These are phyloP conservation scores for Chrysina gloriosa DNA, from an alignment of 2,888 invertebrate genomes.

Conservation along the genomic window DNA sequence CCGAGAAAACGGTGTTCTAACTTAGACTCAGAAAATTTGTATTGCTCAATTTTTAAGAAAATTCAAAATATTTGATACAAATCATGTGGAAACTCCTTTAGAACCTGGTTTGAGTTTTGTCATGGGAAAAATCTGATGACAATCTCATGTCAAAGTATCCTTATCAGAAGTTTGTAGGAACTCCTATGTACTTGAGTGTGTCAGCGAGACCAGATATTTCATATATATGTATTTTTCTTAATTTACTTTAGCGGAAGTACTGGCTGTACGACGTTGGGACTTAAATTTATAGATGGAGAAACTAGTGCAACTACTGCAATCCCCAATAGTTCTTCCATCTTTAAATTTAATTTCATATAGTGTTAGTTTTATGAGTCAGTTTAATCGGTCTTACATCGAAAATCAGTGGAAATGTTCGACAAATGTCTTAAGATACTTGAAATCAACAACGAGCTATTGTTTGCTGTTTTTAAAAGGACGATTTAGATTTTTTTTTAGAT, in stretches of 20 bases:
- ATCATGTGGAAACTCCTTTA: slow-evolving; percentile 46
- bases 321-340: too few species aligned
- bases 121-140: slow-evolving; percentile 11
- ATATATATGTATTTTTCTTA: too few species aligned
- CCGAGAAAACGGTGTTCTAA: slow-evolving; percentile 41
- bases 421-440: slow-evolving; percentile 46
- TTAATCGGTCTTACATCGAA: slow-evolving; percentile 44
- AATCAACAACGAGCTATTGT: slow-evolving; percentile 42
- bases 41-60: slow-evolving; percentile 45
- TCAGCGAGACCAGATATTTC: slow-evolving; percentile 51
- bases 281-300: too few species aligned
- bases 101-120: slow-evolving; percentile 42
- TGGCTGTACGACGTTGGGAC: too few species aligned
- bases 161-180: slow-evolving; percentile 49
- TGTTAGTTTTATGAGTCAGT: slow-evolving; percentile 49
- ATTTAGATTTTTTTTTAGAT: slow-evolving; percentile 34
- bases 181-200: slow-evolving; percentile 50
- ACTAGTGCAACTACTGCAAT: too few species aligned
- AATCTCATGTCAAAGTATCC: slow-evolving; percentile 38
- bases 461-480: slow-evolving; percentile 41
- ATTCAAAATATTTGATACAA: slow-evolving; percentile 49
- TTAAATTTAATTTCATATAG: too few species aligned
- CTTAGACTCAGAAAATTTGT: slow-evolving; percentile 46
- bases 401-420: slow-evolving; percentile 46
- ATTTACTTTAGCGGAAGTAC: too few species aligned